phyloP scores from a whole-genome alignment of 1,140 invertebrate genomes.

The Radopholus similis region DNA sequence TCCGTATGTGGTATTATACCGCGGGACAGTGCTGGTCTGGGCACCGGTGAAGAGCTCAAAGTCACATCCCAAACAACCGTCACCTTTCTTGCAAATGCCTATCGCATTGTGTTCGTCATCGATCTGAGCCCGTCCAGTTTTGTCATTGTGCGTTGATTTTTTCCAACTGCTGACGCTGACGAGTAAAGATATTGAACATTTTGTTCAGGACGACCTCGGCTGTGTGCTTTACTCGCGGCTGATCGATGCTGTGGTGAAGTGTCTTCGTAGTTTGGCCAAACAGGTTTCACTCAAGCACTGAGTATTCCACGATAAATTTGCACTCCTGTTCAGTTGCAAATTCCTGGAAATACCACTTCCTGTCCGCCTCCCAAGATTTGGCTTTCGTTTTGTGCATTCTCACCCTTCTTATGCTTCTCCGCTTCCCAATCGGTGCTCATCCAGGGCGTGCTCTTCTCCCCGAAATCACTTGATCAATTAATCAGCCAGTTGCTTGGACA shows the following conservation, averaged over 20 bases:
- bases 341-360: neutral
- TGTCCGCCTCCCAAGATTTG: neutral
- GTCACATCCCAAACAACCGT: conserved; percentile 10
- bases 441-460: neutral
- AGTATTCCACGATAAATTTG: neutral
- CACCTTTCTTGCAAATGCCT: conserved; percentile 26
- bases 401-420: neutral
- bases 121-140: conserved; percentile 77
- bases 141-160: conserved; percentile 65
- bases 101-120: conserved; percentile 70
- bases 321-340: neutral
- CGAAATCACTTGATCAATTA: neutral
- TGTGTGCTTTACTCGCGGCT: conserved; percentile 72
- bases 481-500: neutral
- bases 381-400: neutral
- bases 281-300: conserved; percentile 62
- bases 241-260: conserved; percentile 67
- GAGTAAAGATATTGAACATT: neutral
- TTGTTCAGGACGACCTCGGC: conserved; percentile 67
- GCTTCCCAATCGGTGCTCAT: neutral
- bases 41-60: neutral
- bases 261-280: conserved; percentile 68
- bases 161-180: neutral
- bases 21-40: neutral
- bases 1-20: conserved; percentile 26